Evolutionary conservation across 2,113 vertebrate species (phyloP), one percentile per base, ranked within the genome.

Genomic region (Leptobrachium leishanense): DNA sequence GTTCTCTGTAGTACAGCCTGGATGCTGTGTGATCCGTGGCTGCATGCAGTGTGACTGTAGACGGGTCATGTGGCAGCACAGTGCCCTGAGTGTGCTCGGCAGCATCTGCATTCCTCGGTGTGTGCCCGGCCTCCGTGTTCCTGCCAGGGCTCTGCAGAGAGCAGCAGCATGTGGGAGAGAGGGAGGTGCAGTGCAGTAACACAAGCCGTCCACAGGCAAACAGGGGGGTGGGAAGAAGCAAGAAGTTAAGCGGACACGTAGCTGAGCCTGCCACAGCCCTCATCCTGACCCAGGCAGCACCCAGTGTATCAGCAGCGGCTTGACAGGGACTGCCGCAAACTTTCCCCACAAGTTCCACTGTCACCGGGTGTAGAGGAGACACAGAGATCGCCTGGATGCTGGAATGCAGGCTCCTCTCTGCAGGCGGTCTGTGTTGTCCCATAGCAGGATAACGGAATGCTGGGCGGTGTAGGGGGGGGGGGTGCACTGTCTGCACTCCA

Each of bases 191-290:
- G 69, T 15, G 13, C 55, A 43, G 77, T 64, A 72, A 53, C 59
- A 42, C 59, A 31, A 68, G 63, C 4, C 64, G 12, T 55, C 74
- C 46, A 57, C 40, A 76, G 63, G 20, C 20, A 31, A 31, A 5
- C 77, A 57, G 40, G 41, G 50, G 20, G 72, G 64, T 65, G 71
- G 78, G 68, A 65, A 64, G 78, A 68, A 46, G 44, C 70, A 57
- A 74, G 71, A 80, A 74, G 71, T 79, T 66, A 42, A 65, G 76
- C 69, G 41, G 77, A 80, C 71, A 80, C 77, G 77, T 80, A 74
- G 77, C 69, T 72, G 43, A 68, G 41, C 57, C 54, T 70, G 76
- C 68, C 75, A 68, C 54, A 67, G 77, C 77, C 77, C 68, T 43
- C 39, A 42, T 43, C 63, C 67, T 73, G 39, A 73, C 50, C 54